phyloP scores from a whole-genome alignment of 1,140 invertebrate species.

The Philotrypesis tridentata region DNA sequence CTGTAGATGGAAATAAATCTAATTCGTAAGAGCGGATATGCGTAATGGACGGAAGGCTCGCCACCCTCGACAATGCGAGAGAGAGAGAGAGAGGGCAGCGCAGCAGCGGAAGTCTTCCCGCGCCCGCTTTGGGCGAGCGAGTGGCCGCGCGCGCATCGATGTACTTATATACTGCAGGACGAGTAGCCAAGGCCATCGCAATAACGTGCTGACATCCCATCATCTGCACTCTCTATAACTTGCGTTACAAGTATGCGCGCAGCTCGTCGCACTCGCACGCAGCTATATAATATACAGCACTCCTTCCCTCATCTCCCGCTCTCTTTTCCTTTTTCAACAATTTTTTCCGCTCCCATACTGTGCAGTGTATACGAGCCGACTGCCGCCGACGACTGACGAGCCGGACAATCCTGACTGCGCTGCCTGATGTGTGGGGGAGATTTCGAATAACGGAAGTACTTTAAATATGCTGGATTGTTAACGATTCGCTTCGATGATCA shows the following conservation, averaged over 20 bases:
- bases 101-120: constrained; percentile 36
- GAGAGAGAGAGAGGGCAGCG: too few relatives aligned
- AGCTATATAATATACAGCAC: too few relatives aligned
- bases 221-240: too few relatives aligned
- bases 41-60: constrained; percentile 46
- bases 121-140: not conserved
- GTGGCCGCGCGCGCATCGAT: too few relatives aligned
- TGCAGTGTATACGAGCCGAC: too few relatives aligned
- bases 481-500: constrained; percentile 47
- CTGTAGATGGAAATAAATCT: constrained; percentile 49
- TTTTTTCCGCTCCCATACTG: constrained; percentile 25
- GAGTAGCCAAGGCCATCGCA: too few relatives aligned
- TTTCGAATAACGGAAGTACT: constrained; percentile 45
- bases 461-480: constrained; percentile 49
- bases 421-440: constrained; percentile 39
- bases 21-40: constrained; percentile 48
- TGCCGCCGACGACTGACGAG: not conserved
- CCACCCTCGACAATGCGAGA: constrained; percentile 35
- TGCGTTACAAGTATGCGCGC: too few relatives aligned
- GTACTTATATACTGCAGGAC: too few relatives aligned
- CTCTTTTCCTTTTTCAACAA: constrained; percentile 33
- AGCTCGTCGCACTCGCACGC: too few relatives aligned
- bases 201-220: too few relatives aligned
- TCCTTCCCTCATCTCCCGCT: too few relatives aligned
- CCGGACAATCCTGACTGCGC: constrained; percentile 8